These are phyloP conservation scores for Hyphantria cunea DNA, from an alignment of 1,140 invertebrate species.

Conservation along the genomic window DNA sequence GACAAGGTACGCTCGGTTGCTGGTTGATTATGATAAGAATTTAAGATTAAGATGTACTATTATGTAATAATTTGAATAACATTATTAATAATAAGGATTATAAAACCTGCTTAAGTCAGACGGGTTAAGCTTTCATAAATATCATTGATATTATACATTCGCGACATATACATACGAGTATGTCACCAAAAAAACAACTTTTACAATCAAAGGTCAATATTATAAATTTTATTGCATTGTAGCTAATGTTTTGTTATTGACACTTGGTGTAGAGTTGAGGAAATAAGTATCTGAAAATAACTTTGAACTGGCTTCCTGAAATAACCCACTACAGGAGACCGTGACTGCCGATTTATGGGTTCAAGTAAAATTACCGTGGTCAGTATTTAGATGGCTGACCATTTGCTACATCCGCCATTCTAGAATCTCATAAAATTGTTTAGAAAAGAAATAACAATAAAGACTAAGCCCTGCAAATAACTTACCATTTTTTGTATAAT, in stretches of 20 bases:
- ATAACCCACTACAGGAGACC: constrained; percentile 1
- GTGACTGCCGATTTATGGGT: neutral
- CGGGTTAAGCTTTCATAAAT: no score
- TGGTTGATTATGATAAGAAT: constrained; percentile 17
- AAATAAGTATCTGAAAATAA: constrained; percentile 5
- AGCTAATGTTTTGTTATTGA: neutral
- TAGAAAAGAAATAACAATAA: no score
- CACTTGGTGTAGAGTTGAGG: constrained; percentile 4
- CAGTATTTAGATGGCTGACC: neutral
- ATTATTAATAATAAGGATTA: neutral
- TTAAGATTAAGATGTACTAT: constrained; percentile 5
- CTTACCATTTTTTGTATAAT: no score
- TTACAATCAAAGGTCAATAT: no score
- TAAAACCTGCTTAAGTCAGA: no score
- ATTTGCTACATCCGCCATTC: no score
- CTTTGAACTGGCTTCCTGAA: constrained; percentile 6
- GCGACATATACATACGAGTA: no score
- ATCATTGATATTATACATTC: no score
- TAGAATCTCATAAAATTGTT: no score
- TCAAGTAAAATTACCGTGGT: neutral
- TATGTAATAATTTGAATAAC: no score
- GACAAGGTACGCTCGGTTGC: constrained; percentile 21
- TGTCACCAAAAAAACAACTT: no score
- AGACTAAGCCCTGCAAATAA: no score
- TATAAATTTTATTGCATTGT: neutral